Conservation (phyloP, 2,113 vertebrate genomes). For the Hepsetus odoe region DNA sequence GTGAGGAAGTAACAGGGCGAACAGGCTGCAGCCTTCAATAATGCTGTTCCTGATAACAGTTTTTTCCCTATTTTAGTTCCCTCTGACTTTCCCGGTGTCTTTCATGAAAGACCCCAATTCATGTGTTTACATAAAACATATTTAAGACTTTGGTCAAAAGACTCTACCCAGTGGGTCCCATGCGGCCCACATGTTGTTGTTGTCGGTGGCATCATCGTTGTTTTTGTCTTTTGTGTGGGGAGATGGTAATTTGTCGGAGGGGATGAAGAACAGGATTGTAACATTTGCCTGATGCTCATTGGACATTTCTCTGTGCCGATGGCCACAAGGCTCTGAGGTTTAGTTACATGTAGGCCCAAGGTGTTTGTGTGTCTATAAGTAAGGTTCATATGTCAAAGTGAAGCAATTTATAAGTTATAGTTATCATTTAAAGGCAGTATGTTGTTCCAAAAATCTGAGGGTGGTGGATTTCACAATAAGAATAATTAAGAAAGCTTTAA, state of each 20-base stretch:
- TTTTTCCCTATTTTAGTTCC: background rate
- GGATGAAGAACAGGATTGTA: slow-evolving; percentile 39
- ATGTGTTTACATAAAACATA: background rate
- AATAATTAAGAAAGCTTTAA: background rate
- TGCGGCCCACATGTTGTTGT: background rate
- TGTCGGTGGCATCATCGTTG: slow-evolving; percentile 9
- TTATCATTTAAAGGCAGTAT: too few relatives aligned
- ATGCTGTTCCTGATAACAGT: background rate
- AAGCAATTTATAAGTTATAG: background rate
- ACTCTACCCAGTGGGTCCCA: background rate
- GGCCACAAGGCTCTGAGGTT: background rate
- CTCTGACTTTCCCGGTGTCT: background rate
- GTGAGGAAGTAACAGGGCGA: slow-evolving; percentile 57
- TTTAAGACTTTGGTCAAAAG: background rate
- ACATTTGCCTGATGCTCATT: slow-evolving; percentile 23
- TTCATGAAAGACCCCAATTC: background rate
- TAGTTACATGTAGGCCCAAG: background rate
- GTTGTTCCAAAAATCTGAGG: background rate
- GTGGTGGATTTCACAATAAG: background rate
- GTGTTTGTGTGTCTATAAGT: background rate
- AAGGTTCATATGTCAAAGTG: background rate
- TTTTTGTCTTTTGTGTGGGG: background rate
- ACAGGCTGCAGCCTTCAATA: slow-evolving; percentile 57
- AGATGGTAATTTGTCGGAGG: background rate
- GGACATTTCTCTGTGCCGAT: background rate